These are phyloP conservation scores for Cremastinae sp. DNA, from an alignment of 2,888 invertebrate genomes.

Conservation along the genomic window DNA sequence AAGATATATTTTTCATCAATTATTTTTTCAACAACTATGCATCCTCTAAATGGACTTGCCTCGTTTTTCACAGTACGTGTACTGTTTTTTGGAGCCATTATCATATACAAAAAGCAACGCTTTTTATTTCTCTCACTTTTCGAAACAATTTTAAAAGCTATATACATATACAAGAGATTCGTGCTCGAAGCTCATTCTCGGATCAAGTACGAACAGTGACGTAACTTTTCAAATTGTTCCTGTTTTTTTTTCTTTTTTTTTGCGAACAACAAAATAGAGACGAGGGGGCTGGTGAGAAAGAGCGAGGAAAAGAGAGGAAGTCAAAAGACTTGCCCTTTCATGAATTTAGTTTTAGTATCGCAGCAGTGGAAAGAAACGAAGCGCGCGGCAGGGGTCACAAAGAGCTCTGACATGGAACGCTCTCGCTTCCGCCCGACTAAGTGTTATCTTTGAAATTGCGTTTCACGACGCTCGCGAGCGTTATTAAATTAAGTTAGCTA, in stretches of 20 bases:
- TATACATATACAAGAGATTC: too few species aligned
- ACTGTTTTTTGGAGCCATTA: too few species aligned
- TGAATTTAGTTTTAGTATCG: slow-evolving; percentile 52
- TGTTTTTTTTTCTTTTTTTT: slow-evolving; percentile 42
- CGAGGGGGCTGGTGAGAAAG: slow-evolving; percentile 22
- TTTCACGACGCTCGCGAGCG: slow-evolving; percentile 67
- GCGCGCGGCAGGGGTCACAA: slow-evolving; percentile 32
- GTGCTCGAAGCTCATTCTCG: too few species aligned
- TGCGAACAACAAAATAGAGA: slow-evolving; percentile 29
- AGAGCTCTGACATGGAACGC: slow-evolving; percentile 52
- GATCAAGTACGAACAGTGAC: too few species aligned
- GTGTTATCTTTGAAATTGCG: slow-evolving; percentile 76
- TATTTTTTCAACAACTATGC: too few species aligned
- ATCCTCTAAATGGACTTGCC: too few species aligned
- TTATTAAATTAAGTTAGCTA: slow-evolving; percentile 76
- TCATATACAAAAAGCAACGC: too few species aligned
- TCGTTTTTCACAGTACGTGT: too few species aligned
- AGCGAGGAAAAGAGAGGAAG: slow-evolving; percentile 30
- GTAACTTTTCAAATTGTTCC: not conserved
- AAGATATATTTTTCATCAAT: too few species aligned
- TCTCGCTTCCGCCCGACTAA: slow-evolving; percentile 66
- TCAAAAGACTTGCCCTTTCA: slow-evolving; percentile 32
- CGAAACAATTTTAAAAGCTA: too few species aligned
- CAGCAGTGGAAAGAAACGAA: slow-evolving; percentile 42
- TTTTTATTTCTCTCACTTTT: too few species aligned